A percentile compares a stretch with the other conserved stretches of the same genome.
phyloP scores from a whole-genome alignment of 92 coral and sea anemone species.

The Palythoa grandiflora region DNA sequence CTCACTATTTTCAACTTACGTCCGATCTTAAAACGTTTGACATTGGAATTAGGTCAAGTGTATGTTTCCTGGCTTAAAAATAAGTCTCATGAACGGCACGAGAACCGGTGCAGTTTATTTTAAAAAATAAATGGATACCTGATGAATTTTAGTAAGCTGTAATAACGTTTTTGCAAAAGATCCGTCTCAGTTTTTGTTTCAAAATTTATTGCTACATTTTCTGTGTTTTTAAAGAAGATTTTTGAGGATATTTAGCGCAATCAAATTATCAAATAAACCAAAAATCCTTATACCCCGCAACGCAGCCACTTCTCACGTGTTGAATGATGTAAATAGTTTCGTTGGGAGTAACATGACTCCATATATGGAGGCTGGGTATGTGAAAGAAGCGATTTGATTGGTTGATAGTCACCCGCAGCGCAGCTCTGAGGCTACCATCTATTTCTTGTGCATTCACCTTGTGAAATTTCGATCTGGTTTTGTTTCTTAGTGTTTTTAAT shows the following conservation, averaged over 20 bases:
- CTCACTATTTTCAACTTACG: too few relatives aligned
- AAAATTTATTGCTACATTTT: too few relatives aligned
- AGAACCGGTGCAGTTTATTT: background rate
- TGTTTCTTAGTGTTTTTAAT: constrained; percentile 42
- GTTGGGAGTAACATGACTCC: constrained; percentile 34
- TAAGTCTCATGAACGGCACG: background rate
- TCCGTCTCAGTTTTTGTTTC: too few relatives aligned
- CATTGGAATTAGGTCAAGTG: background rate
- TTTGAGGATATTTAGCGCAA: too few relatives aligned
- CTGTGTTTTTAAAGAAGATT: too few relatives aligned
- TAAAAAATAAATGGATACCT: background rate
- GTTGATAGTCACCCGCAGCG: constrained; percentile 13
- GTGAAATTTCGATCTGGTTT: constrained; percentile 39
- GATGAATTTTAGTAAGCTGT: background rate
- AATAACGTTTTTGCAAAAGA: too few relatives aligned
- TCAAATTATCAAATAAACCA: background rate
- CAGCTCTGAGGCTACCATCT: constrained; percentile 38
- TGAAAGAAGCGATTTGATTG: constrained; percentile 39
- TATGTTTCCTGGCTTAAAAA: background rate
- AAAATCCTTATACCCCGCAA: background rate
- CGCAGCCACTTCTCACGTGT: constrained; percentile 25
- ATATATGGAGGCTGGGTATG: constrained; percentile 40
- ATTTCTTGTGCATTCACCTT: constrained; percentile 27
- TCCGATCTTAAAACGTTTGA: background rate
- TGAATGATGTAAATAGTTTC: constrained; percentile 30